Conservation (phyloP, 1,140 invertebrate species). For the Heterodera schachtii region DNA sequence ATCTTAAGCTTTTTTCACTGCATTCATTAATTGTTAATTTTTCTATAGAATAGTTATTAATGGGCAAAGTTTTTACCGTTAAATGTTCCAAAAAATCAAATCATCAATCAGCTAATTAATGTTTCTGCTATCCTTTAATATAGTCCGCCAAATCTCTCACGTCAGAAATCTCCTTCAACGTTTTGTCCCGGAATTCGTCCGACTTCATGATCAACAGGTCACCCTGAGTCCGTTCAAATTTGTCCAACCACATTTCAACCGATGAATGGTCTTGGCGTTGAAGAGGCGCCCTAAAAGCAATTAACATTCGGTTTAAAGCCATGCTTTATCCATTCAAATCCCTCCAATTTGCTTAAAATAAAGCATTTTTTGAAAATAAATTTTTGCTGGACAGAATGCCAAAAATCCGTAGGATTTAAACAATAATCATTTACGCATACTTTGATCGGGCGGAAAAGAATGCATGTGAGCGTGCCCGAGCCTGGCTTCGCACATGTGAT, state of each 20-base stretch:
- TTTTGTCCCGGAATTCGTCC: conserved; percentile 61
- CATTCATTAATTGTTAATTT: too few species aligned
- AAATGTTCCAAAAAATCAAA: too few species aligned
- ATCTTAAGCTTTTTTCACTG: too few species aligned
- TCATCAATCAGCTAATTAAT: too few species aligned
- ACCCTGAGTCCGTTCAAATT: conserved; percentile 57
- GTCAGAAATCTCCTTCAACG: conserved; percentile 54
- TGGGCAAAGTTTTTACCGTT: too few species aligned
- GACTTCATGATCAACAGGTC: conserved; percentile 62
- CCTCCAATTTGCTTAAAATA: neutral
- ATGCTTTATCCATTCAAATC: conserved; percentile 23
- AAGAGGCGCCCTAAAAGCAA: conserved; percentile 60
- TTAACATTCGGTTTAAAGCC: too few species aligned
- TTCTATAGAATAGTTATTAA: too few species aligned
- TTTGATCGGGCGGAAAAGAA: conserved; percentile 59
- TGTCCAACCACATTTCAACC: conserved; percentile 63
- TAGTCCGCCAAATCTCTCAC: conserved; percentile 30
- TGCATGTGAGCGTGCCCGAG: conserved; percentile 51
- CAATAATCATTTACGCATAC: too few species aligned
- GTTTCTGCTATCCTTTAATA: too few species aligned
- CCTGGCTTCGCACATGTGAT: conserved; percentile 60
- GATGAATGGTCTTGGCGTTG: conserved; percentile 58
- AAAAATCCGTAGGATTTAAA: too few species aligned
- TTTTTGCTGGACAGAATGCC: neutral
- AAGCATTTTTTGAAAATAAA: neutral